Evolutionary conservation across 92 coral and sea anemone genomes (phyloP).

Genomic region (Phenganax marumi): DNA sequence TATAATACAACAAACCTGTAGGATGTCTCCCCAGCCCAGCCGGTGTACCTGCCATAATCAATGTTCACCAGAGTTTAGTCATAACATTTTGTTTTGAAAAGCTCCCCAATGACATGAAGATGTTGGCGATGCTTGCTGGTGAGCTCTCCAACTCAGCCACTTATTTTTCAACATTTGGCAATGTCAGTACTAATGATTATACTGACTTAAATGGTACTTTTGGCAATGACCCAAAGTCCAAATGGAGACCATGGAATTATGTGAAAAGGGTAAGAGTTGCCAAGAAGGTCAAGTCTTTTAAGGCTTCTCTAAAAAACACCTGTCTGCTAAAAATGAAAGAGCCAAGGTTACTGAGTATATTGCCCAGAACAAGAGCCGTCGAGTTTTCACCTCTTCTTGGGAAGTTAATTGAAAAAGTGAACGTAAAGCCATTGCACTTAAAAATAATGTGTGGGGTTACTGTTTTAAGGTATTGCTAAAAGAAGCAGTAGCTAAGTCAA

Average conservation of each 20-base stretch:
- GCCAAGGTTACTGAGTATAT: not conserved
- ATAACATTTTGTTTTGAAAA: slow-evolving; percentile 58
- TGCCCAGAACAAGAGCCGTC: slow-evolving; percentile 9
- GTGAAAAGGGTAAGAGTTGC: slow-evolving; percentile 1
- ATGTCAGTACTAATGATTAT: slow-evolving; percentile 14
- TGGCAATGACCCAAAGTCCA: slow-evolving; percentile 50
- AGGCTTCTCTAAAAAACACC: not conserved
- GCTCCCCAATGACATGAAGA: slow-evolving; percentile 70
- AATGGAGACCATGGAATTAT: not conserved
- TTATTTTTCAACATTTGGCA: slow-evolving; percentile 63
- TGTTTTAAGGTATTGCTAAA: not conserved
- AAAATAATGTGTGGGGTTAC: slow-evolving; percentile 4
- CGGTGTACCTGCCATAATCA: too few relatives aligned
- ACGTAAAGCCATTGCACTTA: not conserved
- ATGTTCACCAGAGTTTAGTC: slow-evolving; percentile 65
- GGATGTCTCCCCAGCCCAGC: too few relatives aligned
- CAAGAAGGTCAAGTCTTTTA: not conserved
- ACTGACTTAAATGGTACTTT: slow-evolving; percentile 27
- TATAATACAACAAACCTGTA: too few relatives aligned
- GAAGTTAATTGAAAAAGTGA: not conserved
- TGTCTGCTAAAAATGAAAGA: not conserved
- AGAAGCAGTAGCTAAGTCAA: not conserved
- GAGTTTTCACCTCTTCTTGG: not conserved
- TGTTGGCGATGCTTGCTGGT: slow-evolving; percentile 77
- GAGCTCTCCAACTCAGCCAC: slow-evolving; percentile 62